Conservation (phyloP, 2,797 vertebrate species). For the Silurus lanzhouensis region DNA sequence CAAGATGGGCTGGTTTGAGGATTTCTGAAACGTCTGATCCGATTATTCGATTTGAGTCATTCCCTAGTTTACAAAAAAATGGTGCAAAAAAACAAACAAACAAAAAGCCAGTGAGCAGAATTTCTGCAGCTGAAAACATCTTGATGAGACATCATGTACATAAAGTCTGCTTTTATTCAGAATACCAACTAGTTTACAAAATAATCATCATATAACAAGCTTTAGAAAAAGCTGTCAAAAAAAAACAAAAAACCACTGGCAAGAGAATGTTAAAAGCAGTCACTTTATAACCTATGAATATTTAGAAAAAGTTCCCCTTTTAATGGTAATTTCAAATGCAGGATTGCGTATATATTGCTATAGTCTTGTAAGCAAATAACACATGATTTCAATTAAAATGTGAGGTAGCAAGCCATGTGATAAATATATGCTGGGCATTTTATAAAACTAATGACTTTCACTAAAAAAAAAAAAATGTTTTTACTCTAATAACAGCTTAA, state of each 20-base stretch:
- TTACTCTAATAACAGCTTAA: conserved; percentile 66
- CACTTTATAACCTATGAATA: neutral
- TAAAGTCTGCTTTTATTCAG: no score
- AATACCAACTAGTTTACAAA: neutral
- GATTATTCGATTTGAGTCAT: neutral
- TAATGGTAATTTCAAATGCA: neutral
- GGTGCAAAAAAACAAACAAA: neutral
- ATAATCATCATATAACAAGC: neutral
- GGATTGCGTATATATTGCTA: neutral
- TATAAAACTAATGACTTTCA: neutral
- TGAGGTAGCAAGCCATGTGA: conserved; percentile 7
- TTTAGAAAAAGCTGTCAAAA: neutral
- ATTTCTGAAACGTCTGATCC: neutral
- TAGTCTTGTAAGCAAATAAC: neutral
- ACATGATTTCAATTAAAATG: neutral
- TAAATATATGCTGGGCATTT: neutral
- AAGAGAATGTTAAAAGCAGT: neutral
- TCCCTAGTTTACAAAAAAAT: neutral
- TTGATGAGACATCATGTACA: neutral
- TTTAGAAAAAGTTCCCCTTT: neutral
- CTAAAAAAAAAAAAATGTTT: conserved; percentile 33
- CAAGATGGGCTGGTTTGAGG: neutral
- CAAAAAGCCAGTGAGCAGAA: neutral
- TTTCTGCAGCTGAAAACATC: neutral
- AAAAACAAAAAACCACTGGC: neutral